Conservation (phyloP, 1,140 invertebrate genomes). For the Drosophila kurseongensis region DNA sequence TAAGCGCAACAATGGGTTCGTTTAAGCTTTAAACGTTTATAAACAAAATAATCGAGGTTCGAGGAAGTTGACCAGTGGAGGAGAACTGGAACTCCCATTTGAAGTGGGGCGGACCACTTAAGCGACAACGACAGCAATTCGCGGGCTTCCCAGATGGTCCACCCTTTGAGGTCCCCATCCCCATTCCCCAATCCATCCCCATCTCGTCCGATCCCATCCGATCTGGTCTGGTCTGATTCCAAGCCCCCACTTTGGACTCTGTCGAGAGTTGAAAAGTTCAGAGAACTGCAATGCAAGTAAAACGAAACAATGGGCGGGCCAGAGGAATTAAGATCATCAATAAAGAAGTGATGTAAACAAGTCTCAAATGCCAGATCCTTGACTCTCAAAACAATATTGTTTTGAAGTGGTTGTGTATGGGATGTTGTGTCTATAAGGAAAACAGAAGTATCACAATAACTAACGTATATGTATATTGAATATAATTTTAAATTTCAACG, state of each 20-base stretch:
- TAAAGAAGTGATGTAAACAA: slow-evolving; percentile 5
- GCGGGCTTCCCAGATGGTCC: slow-evolving; percentile 4
- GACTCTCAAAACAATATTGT: background rate
- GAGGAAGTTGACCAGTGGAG: background rate
- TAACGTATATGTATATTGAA: no score
- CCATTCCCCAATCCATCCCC: background rate
- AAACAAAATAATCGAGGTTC: slow-evolving; percentile 67
- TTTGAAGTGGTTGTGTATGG: background rate
- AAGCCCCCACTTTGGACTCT: slow-evolving; percentile 2
- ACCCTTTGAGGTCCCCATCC: background rate
- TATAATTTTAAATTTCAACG: no score
- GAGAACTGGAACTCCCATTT: slow-evolving; percentile 41
- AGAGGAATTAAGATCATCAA: slow-evolving; percentile 6
- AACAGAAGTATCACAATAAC: no score
- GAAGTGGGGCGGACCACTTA: slow-evolving; percentile 43
- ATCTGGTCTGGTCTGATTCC: background rate
- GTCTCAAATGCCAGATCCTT: slow-evolving; percentile 4
- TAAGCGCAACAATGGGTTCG: slow-evolving; percentile 34
- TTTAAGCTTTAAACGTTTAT: slow-evolving; percentile 45
- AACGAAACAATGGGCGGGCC: slow-evolving; percentile 6
- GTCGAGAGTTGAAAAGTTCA: slow-evolving; percentile 36
- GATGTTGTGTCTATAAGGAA: no score
- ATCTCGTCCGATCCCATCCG: background rate
- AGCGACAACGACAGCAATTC: slow-evolving; percentile 24
- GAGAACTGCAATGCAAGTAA: slow-evolving; percentile 21